These are phyloP conservation scores for Brachionus rotundiformis DNA, from an alignment of 1,140 invertebrate genomes.

Conservation along the genomic window DNA sequence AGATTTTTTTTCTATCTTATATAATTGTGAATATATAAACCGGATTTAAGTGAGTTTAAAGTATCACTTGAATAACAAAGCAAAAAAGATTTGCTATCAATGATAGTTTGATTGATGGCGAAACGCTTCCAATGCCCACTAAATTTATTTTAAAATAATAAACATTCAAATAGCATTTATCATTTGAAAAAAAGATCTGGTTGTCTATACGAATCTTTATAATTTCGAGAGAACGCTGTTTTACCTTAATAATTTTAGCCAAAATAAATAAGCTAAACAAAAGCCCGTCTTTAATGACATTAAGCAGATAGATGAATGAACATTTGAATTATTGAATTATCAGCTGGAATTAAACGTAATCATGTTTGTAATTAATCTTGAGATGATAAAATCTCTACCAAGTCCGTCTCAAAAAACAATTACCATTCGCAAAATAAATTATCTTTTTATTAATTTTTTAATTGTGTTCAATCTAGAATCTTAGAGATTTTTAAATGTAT, in stretches of 20 bases:
- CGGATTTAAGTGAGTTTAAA: constrained; percentile 17
- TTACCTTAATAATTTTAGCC: not conserved
- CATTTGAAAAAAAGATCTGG: constrained; percentile 12
- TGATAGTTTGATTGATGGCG: constrained; percentile 30
- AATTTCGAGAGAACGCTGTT: constrained; percentile 17
- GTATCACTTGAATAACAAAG: constrained; percentile 14
- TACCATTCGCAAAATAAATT: not conserved
- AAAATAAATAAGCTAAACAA: constrained; percentile 34
- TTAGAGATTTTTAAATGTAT: not conserved
- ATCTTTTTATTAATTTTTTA: constrained; percentile 13
- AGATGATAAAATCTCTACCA: constrained; percentile 9
- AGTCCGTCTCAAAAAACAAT: constrained; percentile 14
- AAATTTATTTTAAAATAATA: constrained; percentile 37
- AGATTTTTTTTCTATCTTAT: constrained; percentile 12
- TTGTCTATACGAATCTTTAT: constrained; percentile 22
- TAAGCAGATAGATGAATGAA: not conserved
- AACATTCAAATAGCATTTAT: constrained; percentile 45
- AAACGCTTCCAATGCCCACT: not conserved
- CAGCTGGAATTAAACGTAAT: constrained; percentile 18
- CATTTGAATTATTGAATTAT: constrained; percentile 2
- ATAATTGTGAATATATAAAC: not conserved
- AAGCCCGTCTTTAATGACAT: constrained; percentile 33
- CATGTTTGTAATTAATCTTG: constrained; percentile 12
- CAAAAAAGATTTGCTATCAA: not conserved
- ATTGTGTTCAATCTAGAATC: constrained; percentile 1